Base-by-base conservation (phyloP, 2,888 invertebrate species). In the Aphrophora alni region DNA sequence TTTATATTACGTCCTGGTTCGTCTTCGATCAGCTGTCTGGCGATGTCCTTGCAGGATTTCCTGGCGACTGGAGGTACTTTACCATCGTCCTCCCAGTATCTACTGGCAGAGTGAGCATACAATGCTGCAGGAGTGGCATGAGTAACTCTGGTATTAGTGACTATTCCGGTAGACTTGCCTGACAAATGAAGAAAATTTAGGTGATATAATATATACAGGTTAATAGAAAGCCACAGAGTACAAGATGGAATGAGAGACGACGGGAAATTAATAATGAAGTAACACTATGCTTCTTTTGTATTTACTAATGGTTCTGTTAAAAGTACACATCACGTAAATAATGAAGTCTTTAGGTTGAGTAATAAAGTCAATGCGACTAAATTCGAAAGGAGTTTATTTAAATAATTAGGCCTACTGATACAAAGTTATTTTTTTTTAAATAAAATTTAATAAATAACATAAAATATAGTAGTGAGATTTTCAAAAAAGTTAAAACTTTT, bases 101-200 rank as follows among this genome's bases (percentile, higher is more conserved):
- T 89, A 24, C 93, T 93, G 10, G 94, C 92, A 2, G 93, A 91
- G 86, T 95, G 94, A 0, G 94, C 93, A 86, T 94, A 95, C 51
- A 94, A 88, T 0, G 94, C 95, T 0, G 95, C 94, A 0, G 95
- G 95, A 0, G 95, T 94, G 0, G 95, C 95, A 86, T 95, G 95
- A 0, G 95, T 95, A 84, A 95, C 92, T 72, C 95, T 89, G 0
- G 95, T 93, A 81, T 94, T 95, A 2, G 95, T 95, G 38, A 95
- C 95, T 68, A 95, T 92, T 0, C 95, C 95, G n/a, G 93, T 94
- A n/a, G 93, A 92, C 89, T 94, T 95, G 78, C 94, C 94, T 93
- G 88, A 38, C 78, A 84, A n/a, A n/a, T n/a, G n/a, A n/a, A 8
- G 38, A 2, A 74, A n/a, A n/a, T n/a, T n/a, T n/a, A 70, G 17